These are phyloP conservation scores for Limosa lapponica DNA, from an alignment of 2,797 vertebrate genomes.

Conservation along the genomic window DNA sequence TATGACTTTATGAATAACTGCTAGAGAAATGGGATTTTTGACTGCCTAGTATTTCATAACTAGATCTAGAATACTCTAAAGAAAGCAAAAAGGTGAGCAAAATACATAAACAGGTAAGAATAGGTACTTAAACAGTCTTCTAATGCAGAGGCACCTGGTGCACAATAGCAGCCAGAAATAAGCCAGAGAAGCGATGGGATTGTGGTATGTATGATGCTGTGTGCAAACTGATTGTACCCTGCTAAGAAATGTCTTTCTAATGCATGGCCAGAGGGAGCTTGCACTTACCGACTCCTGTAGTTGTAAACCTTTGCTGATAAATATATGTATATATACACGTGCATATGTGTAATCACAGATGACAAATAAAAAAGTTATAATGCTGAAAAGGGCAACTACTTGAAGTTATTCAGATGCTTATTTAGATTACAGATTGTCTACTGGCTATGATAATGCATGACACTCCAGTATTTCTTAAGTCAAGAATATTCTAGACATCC, in stretches of 20 bases:
- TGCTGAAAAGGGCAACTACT: neutral
- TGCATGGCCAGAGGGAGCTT: neutral
- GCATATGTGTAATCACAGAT: neutral
- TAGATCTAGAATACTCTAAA: neutral
- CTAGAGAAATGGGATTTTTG: neutral
- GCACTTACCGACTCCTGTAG: neutral
- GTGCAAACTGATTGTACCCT: neutral
- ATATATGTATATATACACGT: too few relatives aligned
- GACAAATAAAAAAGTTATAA: neutral
- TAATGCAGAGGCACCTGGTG: neutral
- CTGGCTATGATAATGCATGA: neutral
- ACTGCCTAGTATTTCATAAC: neutral
- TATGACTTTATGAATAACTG: neutral
- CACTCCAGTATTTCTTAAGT: neutral
- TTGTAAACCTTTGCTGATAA: neutral
- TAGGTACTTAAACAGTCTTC: neutral
- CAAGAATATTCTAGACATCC: fast-evolving
- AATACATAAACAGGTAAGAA: neutral
- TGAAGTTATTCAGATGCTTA: neutral
- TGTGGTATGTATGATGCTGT: neutral
- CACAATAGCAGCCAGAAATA: neutral
- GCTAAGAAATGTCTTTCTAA: neutral
- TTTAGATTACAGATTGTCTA: neutral
- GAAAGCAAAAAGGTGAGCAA: neutral
- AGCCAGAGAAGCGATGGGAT: neutral